Conservation (phyloP, 2,797 vertebrate species). For the Pitangus sulphuratus region DNA sequence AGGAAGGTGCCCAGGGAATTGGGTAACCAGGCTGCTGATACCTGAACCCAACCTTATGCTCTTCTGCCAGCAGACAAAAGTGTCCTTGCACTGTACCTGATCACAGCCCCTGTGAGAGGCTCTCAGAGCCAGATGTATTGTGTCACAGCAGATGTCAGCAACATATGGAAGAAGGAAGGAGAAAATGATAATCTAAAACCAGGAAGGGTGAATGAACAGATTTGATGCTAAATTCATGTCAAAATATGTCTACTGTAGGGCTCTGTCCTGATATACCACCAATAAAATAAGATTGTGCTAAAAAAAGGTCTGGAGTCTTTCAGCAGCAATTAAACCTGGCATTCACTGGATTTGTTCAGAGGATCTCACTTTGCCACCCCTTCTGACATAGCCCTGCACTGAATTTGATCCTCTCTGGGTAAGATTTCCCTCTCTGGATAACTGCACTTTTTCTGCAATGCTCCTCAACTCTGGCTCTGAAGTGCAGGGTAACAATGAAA, state of each 20-base stretch:
- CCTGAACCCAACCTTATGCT: conserved; percentile 8
- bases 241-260: neutral
- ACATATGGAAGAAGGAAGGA: conserved; percentile 48
- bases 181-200: conserved; percentile 40
- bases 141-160: conserved; percentile 27
- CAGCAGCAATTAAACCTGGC: conserved; percentile 27
- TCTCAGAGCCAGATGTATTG: neutral
- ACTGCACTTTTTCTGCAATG: neutral
- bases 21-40: neutral
- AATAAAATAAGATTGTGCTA: neutral
- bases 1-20: neutral
- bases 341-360: neutral
- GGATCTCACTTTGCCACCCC: neutral
- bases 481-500: neutral
- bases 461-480: conserved; percentile 7
- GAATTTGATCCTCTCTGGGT: neutral
- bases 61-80: neutral
- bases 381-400: neutral
- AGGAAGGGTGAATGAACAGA: conserved; percentile 41
- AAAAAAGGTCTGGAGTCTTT: neutral
- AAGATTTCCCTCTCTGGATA: neutral
- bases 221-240: neutral
- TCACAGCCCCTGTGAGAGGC: neutral
- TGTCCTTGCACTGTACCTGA: neutral
- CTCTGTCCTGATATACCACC: neutral